These are phyloP conservation scores for Drosophila truncata DNA, from an alignment of 1,140 invertebrate genomes.

Conservation along the genomic window DNA sequence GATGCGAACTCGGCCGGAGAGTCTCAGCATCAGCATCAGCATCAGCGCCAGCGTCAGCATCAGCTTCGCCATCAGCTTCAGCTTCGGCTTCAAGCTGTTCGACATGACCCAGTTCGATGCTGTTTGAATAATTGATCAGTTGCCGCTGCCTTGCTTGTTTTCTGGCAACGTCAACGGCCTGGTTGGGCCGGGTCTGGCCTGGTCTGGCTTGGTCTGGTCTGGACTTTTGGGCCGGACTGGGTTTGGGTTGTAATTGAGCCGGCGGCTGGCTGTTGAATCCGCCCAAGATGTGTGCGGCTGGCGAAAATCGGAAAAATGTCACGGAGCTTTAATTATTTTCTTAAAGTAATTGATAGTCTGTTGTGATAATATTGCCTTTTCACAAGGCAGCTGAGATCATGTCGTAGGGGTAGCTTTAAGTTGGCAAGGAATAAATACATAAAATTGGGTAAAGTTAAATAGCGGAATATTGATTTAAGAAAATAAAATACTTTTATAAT, in stretches of 20 bases:
- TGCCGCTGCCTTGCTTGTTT: slow-evolving; percentile 46
- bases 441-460: neutral
- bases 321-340: slow-evolving; percentile 52
- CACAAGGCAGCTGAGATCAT: slow-evolving; percentile 5
- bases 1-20: slow-evolving; percentile 4
- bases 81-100: slow-evolving; percentile 39
- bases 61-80: slow-evolving; percentile 16
- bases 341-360: slow-evolving; percentile 48
- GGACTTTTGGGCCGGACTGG: neutral
- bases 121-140: slow-evolving; percentile 79
- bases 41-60: slow-evolving; percentile 1
- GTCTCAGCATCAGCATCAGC: slow-evolving; percentile 1
- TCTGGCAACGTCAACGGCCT: slow-evolving; percentile 41
- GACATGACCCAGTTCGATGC: slow-evolving; percentile 80
- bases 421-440: neutral
- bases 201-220: slow-evolving; percentile 11
- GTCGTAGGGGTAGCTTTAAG: neutral
- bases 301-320: slow-evolving; percentile 42
- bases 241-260: slow-evolving; percentile 51
- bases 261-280: slow-evolving; percentile 40
- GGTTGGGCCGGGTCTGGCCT: slow-evolving; percentile 26
- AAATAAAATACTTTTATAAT: neutral
- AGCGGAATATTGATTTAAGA: neutral
- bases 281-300: slow-evolving; percentile 36
- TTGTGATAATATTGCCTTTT: slow-evolving; percentile 8